These are phyloP conservation scores for Calosoma granatense DNA, from an alignment of 1,140 invertebrate genomes.

Conservation along the genomic window DNA sequence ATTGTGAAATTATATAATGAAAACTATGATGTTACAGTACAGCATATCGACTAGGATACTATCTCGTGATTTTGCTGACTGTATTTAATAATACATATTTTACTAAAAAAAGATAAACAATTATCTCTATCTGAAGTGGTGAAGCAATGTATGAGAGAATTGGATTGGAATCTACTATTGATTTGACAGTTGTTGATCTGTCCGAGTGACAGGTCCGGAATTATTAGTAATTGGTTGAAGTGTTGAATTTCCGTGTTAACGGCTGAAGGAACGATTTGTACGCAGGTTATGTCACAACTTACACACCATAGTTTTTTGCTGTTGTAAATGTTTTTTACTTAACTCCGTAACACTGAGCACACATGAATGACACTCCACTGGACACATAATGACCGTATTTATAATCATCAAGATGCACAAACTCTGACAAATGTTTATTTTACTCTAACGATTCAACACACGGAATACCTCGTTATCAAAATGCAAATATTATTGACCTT, in stretches of 20 bases:
- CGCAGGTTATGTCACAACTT: constrained; percentile 3
- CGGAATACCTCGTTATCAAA: neutral
- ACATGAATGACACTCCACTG: neutral
- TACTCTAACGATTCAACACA: neutral
- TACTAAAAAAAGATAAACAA: no score
- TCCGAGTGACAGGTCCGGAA: neutral
- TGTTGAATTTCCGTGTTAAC: neutral
- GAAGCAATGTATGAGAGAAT: no score
- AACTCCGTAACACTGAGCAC: neutral
- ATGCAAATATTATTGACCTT: constrained; percentile 4
- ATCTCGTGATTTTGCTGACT: no score
- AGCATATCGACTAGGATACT: no score
- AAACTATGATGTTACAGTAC: no score
- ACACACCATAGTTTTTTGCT: constrained; percentile 8
- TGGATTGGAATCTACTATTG: no score
- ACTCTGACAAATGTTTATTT: neutral
- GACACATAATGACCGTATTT: neutral
- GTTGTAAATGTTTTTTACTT: neutral
- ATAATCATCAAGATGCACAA: constrained; percentile 1
- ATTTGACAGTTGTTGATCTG: neutral
- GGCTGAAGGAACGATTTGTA: neutral
- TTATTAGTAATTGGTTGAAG: neutral
- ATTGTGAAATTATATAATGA: no score
- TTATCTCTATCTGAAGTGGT: no score
- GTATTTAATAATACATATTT: no score